Base-by-base conservation (phyloP, 2,888 invertebrate species). In the Euproctis similis region DNA sequence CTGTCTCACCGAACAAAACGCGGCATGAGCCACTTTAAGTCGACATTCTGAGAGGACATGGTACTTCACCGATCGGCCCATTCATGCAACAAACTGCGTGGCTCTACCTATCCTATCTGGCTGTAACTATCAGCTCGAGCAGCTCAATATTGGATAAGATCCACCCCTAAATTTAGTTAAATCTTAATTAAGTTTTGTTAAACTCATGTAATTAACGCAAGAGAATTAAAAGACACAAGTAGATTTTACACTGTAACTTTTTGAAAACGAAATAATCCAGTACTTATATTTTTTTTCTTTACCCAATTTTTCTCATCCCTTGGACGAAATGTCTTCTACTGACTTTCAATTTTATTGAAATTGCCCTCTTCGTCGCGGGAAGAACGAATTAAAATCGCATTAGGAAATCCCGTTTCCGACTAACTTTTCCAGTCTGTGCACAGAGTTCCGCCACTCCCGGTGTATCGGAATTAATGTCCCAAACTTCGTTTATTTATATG, bases 381-480 rank as follows among this genome's bases (percentile, higher is more conserved):
- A 77, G 73, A 77, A 68, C 71, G 74, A 82, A 82, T 82, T 82
- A 84, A 82, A 82, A 80, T 80, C 80, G 72, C 82, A 84, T 84
- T 82, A 82, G 78, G 78, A 74, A 81, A 81, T 82, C 74, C 78
- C 71, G 76, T 73, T 71, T 59, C 71, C 74, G 69, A 66, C 76
- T 67, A 78, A 80, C 77, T 82, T 84, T 77, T 70, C 76, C 77
- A 76, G 75, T 68, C 72, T 71, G 67, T 63, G 72, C 71, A 58
- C 74, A 57, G 65, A 71, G 70, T 70, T n/a, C n/a, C n/a, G n/a
- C n/a, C n/a, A n/a, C n/a, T n/a, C 67, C 66, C 71, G 69, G 71
- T 81, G 80, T 82, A 82, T 84, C 77, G 76, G 74, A 78, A 81
- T 80, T 81, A 84, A 84, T 81, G 80, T 74, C 64, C 72, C 66